These are phyloP conservation scores for Diachasma alloeum DNA, from an alignment of 1,140 invertebrate species.

Conservation along the genomic window DNA sequence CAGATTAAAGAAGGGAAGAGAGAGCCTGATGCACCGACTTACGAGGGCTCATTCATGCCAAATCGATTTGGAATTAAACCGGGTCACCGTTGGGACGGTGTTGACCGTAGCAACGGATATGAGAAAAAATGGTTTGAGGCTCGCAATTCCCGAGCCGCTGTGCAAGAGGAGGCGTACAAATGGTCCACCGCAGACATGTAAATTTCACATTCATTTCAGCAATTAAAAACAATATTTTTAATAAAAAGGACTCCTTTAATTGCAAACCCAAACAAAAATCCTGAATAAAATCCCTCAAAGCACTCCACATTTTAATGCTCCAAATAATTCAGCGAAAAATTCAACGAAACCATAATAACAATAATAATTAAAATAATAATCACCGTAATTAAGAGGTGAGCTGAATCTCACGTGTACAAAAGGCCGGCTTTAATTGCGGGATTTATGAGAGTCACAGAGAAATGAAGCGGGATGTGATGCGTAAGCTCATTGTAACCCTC, in stretches of 20 bases:
- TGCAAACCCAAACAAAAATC: no score
- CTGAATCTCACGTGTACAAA: not conserved
- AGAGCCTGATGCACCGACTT: slow-evolving; percentile 69
- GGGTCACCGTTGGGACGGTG: slow-evolving; percentile 97
- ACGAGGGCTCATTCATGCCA: slow-evolving; percentile 83
- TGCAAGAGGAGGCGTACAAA: slow-evolving; percentile 88
- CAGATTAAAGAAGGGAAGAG: slow-evolving; percentile 73
- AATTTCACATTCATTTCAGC: slow-evolving; percentile 39
- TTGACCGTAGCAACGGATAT: slow-evolving; percentile 96
- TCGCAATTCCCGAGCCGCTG: slow-evolving; percentile 78
- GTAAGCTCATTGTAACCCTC: not conserved
- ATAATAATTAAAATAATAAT: not conserved
- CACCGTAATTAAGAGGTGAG: not conserved
- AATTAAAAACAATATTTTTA: slow-evolving; percentile 3
- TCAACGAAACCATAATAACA: not conserved
- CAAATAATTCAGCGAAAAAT: no score
- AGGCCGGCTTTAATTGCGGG: not conserved
- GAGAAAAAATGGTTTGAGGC: slow-evolving; percentile 89
- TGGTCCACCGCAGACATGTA: slow-evolving; percentile 97
- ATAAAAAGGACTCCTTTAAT: not conserved
- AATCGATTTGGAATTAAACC: slow-evolving; percentile 93
- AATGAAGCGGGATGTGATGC: not conserved
- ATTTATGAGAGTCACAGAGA: not conserved
- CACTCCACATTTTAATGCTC: no score
- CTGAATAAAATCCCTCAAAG: no score